Evolutionary conservation across 2,888 invertebrate species (phyloP).

Genomic region (Pristionchus maxplancki): DNA sequence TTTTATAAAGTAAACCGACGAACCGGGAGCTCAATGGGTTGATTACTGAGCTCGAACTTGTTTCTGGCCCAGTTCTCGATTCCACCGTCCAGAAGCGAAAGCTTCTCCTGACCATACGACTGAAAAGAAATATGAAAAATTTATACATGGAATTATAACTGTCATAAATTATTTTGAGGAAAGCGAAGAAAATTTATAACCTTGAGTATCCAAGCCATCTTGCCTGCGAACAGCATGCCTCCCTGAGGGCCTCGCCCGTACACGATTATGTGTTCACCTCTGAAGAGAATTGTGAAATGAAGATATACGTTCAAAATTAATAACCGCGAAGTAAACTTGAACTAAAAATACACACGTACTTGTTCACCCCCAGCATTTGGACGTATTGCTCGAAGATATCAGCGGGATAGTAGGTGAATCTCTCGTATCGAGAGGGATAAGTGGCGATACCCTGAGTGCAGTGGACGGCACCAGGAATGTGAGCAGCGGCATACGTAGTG

Average conservation of each 20-base stretch:
- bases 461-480: slow-evolving; percentile 62
- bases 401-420: slow-evolving; percentile 60
- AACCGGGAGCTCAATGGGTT: slow-evolving; percentile 58
- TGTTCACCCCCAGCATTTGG: slow-evolving; percentile 61
- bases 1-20: too few relatives aligned
- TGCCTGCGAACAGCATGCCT: slow-evolving; percentile 65
- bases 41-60: slow-evolving; percentile 57
- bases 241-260: slow-evolving; percentile 63
- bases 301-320: too few relatives aligned
- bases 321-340: too few relatives aligned
- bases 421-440: slow-evolving; percentile 59
- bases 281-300: background rate
- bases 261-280: slow-evolving; percentile 60
- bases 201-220: slow-evolving; percentile 62
- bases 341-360: too few relatives aligned
- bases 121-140: too few relatives aligned
- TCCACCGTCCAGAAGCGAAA: slow-evolving; percentile 52
- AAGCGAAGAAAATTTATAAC: too few relatives aligned
- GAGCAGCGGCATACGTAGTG: slow-evolving; percentile 35
- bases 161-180: too few relatives aligned
- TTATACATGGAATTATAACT: too few relatives aligned
- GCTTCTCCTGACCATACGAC: slow-evolving; percentile 48
- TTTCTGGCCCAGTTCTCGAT: slow-evolving; percentile 55
- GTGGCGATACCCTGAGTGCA: slow-evolving; percentile 65
- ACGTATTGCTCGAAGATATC: slow-evolving; percentile 67